Evolutionary conservation across 2,797 vertebrate genomes (phyloP).

Genomic region (Cyclura pinguis): DNA sequence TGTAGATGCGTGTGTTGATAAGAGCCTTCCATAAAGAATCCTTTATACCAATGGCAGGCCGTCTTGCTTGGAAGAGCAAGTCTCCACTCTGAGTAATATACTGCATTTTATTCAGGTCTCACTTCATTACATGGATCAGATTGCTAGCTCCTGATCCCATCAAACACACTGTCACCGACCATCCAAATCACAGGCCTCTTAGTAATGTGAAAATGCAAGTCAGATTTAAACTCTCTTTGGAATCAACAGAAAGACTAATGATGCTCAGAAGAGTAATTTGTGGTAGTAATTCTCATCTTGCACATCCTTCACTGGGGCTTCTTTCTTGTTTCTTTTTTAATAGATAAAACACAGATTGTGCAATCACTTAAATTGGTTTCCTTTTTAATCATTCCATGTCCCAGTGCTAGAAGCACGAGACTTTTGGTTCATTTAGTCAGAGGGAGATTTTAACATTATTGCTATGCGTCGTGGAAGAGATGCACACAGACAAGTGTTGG

Average conservation of each 20-base stretch:
- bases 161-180: conserved; percentile 23
- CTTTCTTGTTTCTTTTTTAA: conserved; percentile 3
- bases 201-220: conserved; percentile 37
- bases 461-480: background rate
- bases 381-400: background rate
- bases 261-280: conserved; percentile 30
- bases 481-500: background rate
- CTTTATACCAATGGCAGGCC: conserved; percentile 33
- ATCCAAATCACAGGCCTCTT: conserved; percentile 38
- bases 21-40: conserved; percentile 46
- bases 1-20: conserved; percentile 30
- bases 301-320: background rate
- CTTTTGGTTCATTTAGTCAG: background rate
- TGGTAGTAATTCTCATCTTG: background rate
- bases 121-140: conserved; percentile 47
- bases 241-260: conserved; percentile 15
- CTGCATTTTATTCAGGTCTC: conserved; percentile 45
- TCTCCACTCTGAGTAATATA: conserved; percentile 38
- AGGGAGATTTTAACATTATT: background rate
- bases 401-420: background rate
- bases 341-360: background rate
- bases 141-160: conserved; percentile 30
- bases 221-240: background rate
- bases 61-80: conserved; percentile 32
- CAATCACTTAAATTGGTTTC: conserved; percentile 1